Evolutionary conservation across 1,140 invertebrate genomes (phyloP).

Genomic region (Periplaneta americana): DNA sequence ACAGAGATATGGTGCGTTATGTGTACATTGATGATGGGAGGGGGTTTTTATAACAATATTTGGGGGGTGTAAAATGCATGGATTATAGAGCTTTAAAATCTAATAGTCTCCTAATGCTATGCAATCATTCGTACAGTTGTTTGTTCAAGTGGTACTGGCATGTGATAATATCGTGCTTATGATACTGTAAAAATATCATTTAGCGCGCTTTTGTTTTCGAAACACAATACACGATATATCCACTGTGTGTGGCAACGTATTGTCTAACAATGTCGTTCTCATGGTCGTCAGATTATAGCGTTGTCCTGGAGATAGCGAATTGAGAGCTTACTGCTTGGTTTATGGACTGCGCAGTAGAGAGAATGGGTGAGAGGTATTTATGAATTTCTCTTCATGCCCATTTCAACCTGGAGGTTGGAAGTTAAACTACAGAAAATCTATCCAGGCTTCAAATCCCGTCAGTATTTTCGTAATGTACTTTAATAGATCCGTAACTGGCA

Average conservation of each 20-base stretch:
- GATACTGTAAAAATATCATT: neutral
- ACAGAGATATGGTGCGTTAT: no score
- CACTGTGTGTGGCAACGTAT: no score
- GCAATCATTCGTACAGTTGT: neutral
- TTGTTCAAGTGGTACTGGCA: neutral
- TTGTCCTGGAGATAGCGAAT: neutral
- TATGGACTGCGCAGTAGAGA: no score
- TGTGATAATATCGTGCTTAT: no score
- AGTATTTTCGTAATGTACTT: no score
- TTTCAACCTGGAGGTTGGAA: no score
- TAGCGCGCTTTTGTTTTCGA: neutral
- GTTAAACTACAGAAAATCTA: no score
- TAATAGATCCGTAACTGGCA: no score
- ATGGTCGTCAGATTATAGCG: neutral
- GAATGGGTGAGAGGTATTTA: no score
- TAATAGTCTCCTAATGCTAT: neutral
- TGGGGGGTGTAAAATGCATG: neutral
- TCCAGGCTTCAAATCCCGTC: no score
- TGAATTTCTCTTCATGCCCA: no score
- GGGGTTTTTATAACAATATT: neutral
- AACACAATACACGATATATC: neutral
- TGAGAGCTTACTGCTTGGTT: neutral
- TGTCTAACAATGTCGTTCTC: neutral
- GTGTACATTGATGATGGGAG: neutral
- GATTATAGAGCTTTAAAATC: neutral